Percentiles rank a stretch among this genome's conserved stretches.
Evolutionary conservation across 1,140 invertebrate genomes (phyloP).

Genomic region (Lerema accius): DNA sequence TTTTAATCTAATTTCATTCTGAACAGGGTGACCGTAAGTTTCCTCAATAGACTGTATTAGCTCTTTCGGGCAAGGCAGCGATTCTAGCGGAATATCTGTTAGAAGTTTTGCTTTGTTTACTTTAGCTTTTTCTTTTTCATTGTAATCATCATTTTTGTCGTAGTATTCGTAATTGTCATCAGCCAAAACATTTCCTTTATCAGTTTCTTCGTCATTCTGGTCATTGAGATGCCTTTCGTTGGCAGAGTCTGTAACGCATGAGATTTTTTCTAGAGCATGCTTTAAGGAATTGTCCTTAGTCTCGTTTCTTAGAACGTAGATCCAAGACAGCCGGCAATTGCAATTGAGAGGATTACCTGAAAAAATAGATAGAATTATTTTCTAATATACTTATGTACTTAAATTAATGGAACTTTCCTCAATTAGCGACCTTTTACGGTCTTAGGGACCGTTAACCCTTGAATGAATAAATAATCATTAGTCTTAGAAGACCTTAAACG

Average conservation of each 20-base stretch:
- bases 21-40: conserved; percentile 70
- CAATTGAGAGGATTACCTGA: conserved; percentile 86
- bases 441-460: conserved; percentile 34
- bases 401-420: conserved; percentile 23
- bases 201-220: conserved; percentile 48
- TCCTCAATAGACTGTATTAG: conserved; percentile 70
- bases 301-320: conserved; percentile 84
- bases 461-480: background rate
- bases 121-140: conserved; percentile 56
- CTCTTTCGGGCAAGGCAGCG: conserved; percentile 73
- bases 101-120: conserved; percentile 61
- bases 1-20: conserved; percentile 76
- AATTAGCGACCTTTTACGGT: conserved; percentile 27
- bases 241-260: conserved; percentile 73
- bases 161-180: conserved; percentile 74
- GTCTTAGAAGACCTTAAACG: conserved; percentile 32
- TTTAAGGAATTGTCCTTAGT: conserved; percentile 83
- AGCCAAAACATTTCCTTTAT: conserved; percentile 52
- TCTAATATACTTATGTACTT: conserved; percentile 23
- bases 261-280: conserved; percentile 83
- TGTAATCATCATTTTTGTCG: conserved; percentile 67
- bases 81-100: conserved; percentile 65
- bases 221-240: conserved; percentile 54
- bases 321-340: conserved; percentile 87
- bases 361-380: conserved; percentile 59